Conservation (phyloP, 2,797 vertebrate genomes). For the Malurus splendens region DNA sequence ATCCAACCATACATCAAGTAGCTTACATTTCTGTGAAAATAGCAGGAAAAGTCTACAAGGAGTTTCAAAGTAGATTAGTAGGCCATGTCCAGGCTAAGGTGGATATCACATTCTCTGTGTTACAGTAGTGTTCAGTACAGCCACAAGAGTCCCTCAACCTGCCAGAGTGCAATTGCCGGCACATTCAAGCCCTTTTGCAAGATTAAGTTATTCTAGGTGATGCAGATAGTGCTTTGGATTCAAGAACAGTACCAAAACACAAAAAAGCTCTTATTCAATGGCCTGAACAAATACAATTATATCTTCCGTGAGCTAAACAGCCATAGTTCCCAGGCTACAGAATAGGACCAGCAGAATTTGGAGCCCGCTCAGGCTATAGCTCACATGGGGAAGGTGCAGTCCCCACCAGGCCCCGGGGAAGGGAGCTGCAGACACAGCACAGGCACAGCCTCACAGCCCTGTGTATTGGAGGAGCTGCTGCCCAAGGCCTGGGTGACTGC, state of each 20-base stretch:
- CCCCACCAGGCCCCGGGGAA: rapidly evolving
- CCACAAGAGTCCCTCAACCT: not conserved
- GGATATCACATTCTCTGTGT: no score
- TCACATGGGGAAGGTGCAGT: rapidly evolving
- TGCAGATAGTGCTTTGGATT: not conserved
- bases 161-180: no score
- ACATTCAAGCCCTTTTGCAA: not conserved
- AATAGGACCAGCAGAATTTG: no score
- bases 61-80: not conserved
- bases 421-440: rapidly evolving
- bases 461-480: rapidly evolving
- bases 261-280: not conserved
- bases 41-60: not conserved
- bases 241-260: not conserved
- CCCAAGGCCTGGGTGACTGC: not conserved
- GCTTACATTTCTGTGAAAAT: not conserved
- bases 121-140: not conserved
- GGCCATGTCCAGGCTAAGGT: not conserved
- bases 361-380: rapidly evolving
- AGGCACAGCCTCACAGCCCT: rapidly evolving
- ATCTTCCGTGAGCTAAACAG: not conserved
- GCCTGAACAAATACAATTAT: not conserved
- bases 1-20: not conserved
- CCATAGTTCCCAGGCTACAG: not conserved
- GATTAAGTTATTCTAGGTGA: not conserved